Conservation (phyloP, 2,888 invertebrate genomes). For the Yponomeuta cagnagella region DNA sequence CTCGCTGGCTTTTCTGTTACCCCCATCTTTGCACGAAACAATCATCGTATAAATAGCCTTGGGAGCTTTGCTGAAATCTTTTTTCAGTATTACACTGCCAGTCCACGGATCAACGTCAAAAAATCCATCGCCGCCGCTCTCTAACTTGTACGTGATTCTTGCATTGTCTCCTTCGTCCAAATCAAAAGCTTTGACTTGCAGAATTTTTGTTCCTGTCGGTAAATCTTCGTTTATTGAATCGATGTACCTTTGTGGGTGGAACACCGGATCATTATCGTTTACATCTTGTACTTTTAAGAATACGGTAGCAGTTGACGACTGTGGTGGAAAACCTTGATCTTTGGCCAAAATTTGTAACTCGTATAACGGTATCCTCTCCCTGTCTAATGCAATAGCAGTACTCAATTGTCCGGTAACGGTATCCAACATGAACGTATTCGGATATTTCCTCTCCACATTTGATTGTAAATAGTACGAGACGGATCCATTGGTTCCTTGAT, state of each 20-base stretch:
- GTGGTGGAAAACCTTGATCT: constrained; percentile 93
- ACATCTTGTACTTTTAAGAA: constrained; percentile 87
- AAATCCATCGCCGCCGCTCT: constrained; percentile 85
- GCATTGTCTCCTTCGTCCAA: constrained; percentile 93
- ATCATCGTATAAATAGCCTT: constrained; percentile 83
- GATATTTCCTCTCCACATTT: constrained; percentile 85
- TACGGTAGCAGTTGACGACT: constrained; percentile 93
- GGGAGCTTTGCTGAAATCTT: constrained; percentile 77
- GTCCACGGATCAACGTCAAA: constrained; percentile 87
- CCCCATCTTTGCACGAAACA: constrained; percentile 88
- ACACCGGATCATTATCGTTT: constrained; percentile 94
- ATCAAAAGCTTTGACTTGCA: constrained; percentile 88
- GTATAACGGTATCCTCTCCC: constrained; percentile 86
- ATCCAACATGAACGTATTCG: constrained; percentile 89
- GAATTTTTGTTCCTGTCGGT: constrained; percentile 77
- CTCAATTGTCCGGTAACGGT: constrained; percentile 90
- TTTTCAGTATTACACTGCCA: constrained; percentile 83
- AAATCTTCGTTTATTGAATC: constrained; percentile 83
- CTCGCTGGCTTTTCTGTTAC: constrained; percentile 81
- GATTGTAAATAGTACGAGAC: constrained; percentile 88
- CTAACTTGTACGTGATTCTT: constrained; percentile 84
- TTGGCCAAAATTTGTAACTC: constrained; percentile 90
- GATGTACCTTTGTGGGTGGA: constrained; percentile 93
- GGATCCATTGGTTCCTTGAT: constrained; percentile 95
- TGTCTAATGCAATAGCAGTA: constrained; percentile 85